Evolutionary conservation across 2,888 invertebrate species (phyloP).

Genomic region (Pyralis farinalis): DNA sequence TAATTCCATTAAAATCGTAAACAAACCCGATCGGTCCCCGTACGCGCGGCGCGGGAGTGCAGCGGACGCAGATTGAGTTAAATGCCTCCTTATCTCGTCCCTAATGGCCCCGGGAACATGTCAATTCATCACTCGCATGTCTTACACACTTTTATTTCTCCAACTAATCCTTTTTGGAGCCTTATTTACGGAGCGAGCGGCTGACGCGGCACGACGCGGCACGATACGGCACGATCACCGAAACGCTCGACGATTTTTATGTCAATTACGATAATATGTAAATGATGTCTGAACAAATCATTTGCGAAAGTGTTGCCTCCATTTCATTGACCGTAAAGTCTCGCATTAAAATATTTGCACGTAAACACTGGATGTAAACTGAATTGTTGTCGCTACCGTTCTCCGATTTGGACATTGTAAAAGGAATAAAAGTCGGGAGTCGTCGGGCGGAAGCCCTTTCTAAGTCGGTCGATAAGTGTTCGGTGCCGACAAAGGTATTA

Average conservation of each 20-base stretch:
- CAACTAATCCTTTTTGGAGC: conserved; percentile 41
- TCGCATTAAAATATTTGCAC: conserved; percentile 5
- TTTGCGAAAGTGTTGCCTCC: conserved; percentile 16
- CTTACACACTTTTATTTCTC: conserved; percentile 41
- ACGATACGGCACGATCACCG: not conserved
- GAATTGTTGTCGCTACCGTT: conserved; percentile 24
- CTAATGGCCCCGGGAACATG: conserved; percentile 74
- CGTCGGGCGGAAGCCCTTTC: conserved; percentile 60
- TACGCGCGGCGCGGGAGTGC: conserved; percentile 33
- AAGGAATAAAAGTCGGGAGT: conserved; percentile 27
- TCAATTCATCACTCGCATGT: conserved; percentile 74
- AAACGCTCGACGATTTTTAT: not conserved
- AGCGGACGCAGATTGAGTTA: conserved; percentile 70
- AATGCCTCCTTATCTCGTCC: conserved; percentile 70
- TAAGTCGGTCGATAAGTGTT: conserved; percentile 55
- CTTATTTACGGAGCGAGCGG: not conserved
- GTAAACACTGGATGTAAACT: conserved; percentile 3
- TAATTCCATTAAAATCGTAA: too few relatives aligned
- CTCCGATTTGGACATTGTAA: not conserved
- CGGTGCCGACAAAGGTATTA: conserved; percentile 70
- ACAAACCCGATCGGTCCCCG: not conserved
- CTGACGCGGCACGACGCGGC: not conserved
- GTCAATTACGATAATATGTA: conserved; percentile 8
- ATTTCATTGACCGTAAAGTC: conserved; percentile 21
- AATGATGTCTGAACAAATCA: conserved; percentile 15